A percentile compares a stretch with the other conserved stretches of the same genome.
Conservation (phyloP, 2,113 vertebrate species). For the Nansenia antarctica region DNA sequence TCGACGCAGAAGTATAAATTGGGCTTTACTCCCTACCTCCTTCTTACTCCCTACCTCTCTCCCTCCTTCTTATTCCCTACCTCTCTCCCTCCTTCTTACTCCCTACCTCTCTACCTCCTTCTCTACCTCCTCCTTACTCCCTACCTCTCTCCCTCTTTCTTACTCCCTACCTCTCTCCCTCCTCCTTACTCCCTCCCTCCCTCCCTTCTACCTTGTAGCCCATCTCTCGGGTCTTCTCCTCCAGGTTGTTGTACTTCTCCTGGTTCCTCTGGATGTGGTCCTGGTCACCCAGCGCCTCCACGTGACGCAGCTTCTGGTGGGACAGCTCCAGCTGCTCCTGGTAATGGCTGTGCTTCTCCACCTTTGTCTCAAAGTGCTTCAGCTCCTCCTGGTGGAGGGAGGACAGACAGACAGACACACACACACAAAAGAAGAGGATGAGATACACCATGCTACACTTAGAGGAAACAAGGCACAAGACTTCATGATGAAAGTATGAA, state of each 20-base stretch:
- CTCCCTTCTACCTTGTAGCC: constrained; percentile 88
- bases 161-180: neutral
- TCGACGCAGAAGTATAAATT: too few relatives aligned
- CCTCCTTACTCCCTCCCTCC: neutral
- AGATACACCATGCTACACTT: too few relatives aligned
- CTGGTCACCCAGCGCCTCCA: constrained; percentile 83
- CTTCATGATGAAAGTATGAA: too few relatives aligned
- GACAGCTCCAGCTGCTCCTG: constrained; percentile 94
- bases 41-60: too few relatives aligned
- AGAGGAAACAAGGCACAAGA: too few relatives aligned
- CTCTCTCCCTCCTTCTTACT: too few relatives aligned
- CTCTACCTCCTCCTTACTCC: too few relatives aligned
- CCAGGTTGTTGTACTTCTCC: constrained; percentile 84
- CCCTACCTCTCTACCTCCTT: too few relatives aligned
- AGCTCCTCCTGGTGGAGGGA: constrained; percentile 85
- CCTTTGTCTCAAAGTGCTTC: constrained; percentile 92
- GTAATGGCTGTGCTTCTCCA: constrained; percentile 96
- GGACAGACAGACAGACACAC: neutral
- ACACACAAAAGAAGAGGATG: neutral
- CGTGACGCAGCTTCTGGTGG: constrained; percentile 91
- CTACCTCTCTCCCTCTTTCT: too few relatives aligned
- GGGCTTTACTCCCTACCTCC: too few relatives aligned
- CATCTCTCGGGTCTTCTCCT: constrained; percentile 90
- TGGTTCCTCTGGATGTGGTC: constrained; percentile 86
- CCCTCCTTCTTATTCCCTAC: neutral